Percentiles rank a stretch among this genome's conserved stretches.
Evolutionary conservation across 1,140 invertebrate species (phyloP).

Genomic region (Copidosoma floridanum): DNA sequence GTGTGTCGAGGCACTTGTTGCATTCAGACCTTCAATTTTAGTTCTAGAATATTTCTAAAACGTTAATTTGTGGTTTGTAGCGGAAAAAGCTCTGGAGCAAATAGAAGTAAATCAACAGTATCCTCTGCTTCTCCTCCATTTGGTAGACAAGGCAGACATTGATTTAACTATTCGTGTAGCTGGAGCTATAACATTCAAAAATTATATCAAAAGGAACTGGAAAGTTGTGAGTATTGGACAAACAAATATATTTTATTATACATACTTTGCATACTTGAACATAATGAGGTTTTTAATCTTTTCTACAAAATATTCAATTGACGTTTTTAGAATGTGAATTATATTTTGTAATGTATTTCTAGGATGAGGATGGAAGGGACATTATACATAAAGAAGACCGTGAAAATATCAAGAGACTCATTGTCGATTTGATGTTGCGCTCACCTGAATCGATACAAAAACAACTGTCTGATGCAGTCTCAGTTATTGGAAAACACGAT

Average conservation of each 20-base stretch:
- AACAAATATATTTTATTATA: background rate
- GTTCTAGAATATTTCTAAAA: background rate
- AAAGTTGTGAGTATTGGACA: slow-evolving; percentile 67
- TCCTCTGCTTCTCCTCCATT: slow-evolving; percentile 78
- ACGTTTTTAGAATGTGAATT: background rate
- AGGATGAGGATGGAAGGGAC: slow-evolving; percentile 79
- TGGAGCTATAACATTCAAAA: slow-evolving; percentile 93
- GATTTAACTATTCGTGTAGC: slow-evolving; percentile 82
- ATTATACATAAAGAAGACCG: slow-evolving; percentile 81
- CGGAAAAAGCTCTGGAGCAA: slow-evolving; percentile 89
- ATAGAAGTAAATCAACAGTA: slow-evolving; percentile 91
- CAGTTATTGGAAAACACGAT: slow-evolving; percentile 91
- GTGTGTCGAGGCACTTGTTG: too few species aligned
- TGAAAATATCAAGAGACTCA: slow-evolving; percentile 76
- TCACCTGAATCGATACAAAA: slow-evolving; percentile 88
- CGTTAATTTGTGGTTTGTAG: too few species aligned
- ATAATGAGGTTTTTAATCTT: too few species aligned
- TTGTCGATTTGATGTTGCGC: slow-evolving; percentile 90
- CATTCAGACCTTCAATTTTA: background rate
- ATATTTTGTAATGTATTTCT: slow-evolving; percentile 16
- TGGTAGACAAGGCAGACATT: slow-evolving; percentile 77
- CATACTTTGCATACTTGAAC: background rate
- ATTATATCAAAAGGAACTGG: slow-evolving; percentile 96
- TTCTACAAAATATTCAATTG: too few species aligned
- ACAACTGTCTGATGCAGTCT: slow-evolving; percentile 93